Conservation (phyloP, 2,113 vertebrate species). For the Dromiciops gliroides region DNA sequence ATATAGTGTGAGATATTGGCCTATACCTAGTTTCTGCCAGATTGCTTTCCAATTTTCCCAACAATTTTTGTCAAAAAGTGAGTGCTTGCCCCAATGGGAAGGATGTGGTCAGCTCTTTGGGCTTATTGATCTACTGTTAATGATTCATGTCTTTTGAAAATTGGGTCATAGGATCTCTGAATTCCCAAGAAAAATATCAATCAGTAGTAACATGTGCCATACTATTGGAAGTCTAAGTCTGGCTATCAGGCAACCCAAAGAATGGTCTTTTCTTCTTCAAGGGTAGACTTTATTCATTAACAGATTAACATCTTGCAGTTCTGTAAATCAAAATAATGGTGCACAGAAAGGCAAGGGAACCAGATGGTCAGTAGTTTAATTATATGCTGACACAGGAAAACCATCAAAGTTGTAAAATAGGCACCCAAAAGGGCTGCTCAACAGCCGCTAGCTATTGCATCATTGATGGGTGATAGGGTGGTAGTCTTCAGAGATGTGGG, state of each 20-base stretch:
- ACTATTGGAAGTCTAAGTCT: background rate
- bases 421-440: background rate
- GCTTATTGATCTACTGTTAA: too few relatives aligned
- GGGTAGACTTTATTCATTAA: slow-evolving; percentile 21
- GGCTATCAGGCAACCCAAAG: background rate
- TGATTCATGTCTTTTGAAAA: background rate
- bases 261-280: slow-evolving; percentile 30
- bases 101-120: background rate
- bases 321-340: slow-evolving; percentile 47
- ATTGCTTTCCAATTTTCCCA: background rate
- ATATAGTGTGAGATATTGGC: background rate
- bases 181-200: background rate
- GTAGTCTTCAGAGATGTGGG: slow-evolving; percentile 3
- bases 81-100: background rate
- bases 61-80: background rate
- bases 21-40: background rate
- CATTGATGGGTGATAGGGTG: background rate
- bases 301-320: slow-evolving; percentile 55
- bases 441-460: background rate
- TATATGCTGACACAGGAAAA: slow-evolving; percentile 21
- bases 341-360: slow-evolving; percentile 40
- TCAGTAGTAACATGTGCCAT: slow-evolving; percentile 7
- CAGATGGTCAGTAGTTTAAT: slow-evolving; percentile 27
- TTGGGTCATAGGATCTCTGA: background rate
- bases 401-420: background rate